phyloP scores from a whole-genome alignment of 2,888 invertebrate genomes.

The Troides aeacus region DNA sequence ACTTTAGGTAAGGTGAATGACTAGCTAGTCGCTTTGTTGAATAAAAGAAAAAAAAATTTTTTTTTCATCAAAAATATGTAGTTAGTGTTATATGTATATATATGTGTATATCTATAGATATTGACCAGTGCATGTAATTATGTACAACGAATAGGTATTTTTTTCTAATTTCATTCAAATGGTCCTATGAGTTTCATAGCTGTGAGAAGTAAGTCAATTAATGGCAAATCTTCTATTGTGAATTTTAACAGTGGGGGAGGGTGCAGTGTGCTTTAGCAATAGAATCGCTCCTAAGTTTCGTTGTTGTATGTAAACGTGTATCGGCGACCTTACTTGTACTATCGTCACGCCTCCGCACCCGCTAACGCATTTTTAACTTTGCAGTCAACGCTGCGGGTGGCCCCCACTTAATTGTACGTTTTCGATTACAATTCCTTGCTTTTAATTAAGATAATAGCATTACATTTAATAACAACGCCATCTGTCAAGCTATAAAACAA shows the following conservation, averaged over 20 bases:
- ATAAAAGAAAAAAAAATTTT: too few relatives aligned
- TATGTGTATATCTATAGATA: background rate
- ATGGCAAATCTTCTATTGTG: constrained; percentile 49
- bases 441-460: background rate
- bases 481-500: background rate
- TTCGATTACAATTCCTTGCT: constrained; percentile 29
- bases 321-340: constrained; percentile 62
- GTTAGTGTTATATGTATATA: too few relatives aligned
- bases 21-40: too few relatives aligned
- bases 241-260: constrained; percentile 57
- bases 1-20: too few relatives aligned
- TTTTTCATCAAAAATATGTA: too few relatives aligned
- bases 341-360: constrained; percentile 60
- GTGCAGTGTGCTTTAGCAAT: constrained; percentile 55
- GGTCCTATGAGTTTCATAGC: constrained; percentile 45
- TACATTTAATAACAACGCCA: constrained; percentile 3
- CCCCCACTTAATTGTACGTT: constrained; percentile 72
- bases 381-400: constrained; percentile 50
- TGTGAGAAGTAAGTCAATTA: constrained; percentile 60
- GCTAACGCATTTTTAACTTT: constrained; percentile 66
- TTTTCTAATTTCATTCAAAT: background rate
- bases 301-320: constrained; percentile 60
- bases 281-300: constrained; percentile 46
- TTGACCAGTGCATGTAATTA: background rate
- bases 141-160: background rate